Base-by-base conservation (phyloP, 2,888 invertebrate genomes). In the Pachydiplax longipennis region DNA sequence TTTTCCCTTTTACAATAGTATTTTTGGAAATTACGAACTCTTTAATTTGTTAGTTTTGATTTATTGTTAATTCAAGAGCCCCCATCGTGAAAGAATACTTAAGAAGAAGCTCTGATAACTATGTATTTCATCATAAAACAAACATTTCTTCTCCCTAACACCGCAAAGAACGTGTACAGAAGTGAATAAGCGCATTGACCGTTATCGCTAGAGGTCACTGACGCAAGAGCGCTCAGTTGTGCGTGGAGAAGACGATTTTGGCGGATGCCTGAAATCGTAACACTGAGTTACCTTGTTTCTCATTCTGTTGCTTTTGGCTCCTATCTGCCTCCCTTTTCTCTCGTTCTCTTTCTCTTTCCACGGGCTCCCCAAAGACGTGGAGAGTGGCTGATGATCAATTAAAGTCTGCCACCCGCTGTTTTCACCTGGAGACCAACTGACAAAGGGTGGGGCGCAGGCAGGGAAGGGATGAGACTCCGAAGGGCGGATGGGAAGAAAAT, bases 351-450 rank as follows among this genome's bases (percentile, higher is more conserved):
- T 53, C 53, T 53, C 31, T 15, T 15, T 8, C 35, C 8, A 1
- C 15, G 48, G 31, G 53, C 18, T 35, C 13, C 87, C 61, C 10
- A 13, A 37, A n/a, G 87, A 73, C 31, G 65, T 37, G 65, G 40
- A 61, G 44, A 40, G 82, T 12, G 37, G 61, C 87, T 87, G 87
- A 87, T 87, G 87, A 87, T 87, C 87, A 87, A 87, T 87, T 87
- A 87, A 65, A 58, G 87, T 65, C n/a, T n/a, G 53, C 58, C 83
- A 31, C 22, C 58, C 37, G 31, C 87, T 31, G 37, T 61, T 37
- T 87, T 87, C 87, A 87, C 87, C 87, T 87, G 87, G 87, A 58
- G n/a, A 22, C 65, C 61, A 25, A 12, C 83, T 18, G 83, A 31
- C 53, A 37, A 61, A 61, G 40, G 61, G 2, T 25, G n/a, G 40